These are phyloP conservation scores for Globodera ellingtonae DNA, from an alignment of 1,140 invertebrate genomes.

Conservation along the genomic window DNA sequence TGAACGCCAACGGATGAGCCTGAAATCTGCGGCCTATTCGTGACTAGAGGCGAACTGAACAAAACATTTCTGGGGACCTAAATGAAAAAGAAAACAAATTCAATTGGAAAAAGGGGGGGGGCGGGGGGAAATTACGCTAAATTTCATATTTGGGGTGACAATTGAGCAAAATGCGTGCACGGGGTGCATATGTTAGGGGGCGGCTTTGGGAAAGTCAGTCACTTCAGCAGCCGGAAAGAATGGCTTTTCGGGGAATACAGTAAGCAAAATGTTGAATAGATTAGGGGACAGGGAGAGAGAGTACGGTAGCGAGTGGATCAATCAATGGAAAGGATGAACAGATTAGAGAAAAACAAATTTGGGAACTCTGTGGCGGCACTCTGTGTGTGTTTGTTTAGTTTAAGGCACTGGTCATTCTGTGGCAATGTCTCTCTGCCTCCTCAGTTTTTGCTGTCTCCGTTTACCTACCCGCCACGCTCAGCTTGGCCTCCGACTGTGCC, in stretches of 20 bases:
- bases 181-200: not conserved
- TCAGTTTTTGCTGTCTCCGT: not conserved
- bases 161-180: not conserved
- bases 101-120: not conserved
- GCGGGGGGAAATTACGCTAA: not conserved
- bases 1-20: not conserved
- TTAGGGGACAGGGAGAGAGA: not conserved
- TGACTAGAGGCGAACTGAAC: not conserved
- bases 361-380: not conserved
- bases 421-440: not conserved
- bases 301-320: not conserved
- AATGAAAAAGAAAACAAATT: conserved; percentile 3
- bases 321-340: not conserved
- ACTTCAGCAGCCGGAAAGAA: no score
- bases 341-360: not conserved
- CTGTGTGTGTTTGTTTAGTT: not conserved
- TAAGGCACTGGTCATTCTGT: not conserved
- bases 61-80: not conserved
- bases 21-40: not conserved
- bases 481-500: conserved; percentile 33
- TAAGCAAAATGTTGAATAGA: not conserved
- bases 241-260: no score
- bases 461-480: conserved; percentile 35
- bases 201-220: no score
- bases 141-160: not conserved